phyloP scores from a whole-genome alignment of 2,888 invertebrate genomes.

The Oscheius sp. region DNA sequence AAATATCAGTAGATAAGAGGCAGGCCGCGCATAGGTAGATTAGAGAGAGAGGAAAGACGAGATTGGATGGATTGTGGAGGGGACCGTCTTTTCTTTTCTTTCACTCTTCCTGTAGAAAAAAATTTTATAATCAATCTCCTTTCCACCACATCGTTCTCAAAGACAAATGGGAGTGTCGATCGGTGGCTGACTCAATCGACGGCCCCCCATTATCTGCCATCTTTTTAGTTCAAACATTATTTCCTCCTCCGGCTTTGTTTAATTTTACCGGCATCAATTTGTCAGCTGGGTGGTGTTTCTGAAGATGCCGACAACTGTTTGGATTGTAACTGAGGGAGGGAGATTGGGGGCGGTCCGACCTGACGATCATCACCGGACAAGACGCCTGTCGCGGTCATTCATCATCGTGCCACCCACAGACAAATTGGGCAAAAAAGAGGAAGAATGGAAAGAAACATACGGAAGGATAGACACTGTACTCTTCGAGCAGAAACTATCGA shows the following conservation, averaged over 20 bases:
- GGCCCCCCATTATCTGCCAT: not conserved
- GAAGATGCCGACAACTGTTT: slow-evolving; percentile 17
- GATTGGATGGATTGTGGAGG: not conserved
- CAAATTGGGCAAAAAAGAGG: slow-evolving; percentile 25
- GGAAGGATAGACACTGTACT: slow-evolving; percentile 1
- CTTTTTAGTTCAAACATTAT: not conserved
- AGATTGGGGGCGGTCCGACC: not conserved
- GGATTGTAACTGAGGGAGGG: slow-evolving; percentile 14
- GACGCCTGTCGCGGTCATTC: slow-evolving; percentile 20
- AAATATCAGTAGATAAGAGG: slow-evolving; percentile 30
- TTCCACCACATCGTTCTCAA: too few relatives aligned
- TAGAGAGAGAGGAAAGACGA: not conserved
- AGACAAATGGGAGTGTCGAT: too few relatives aligned
- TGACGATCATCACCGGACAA: slow-evolving; percentile 10
- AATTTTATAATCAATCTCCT: too few relatives aligned
- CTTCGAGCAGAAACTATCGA: too few relatives aligned
- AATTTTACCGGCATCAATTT: too few relatives aligned
- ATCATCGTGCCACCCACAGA: slow-evolving; percentile 22
- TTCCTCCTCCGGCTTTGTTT: too few relatives aligned
- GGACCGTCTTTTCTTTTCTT: not conserved
- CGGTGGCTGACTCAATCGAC: not conserved
- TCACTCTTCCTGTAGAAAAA: not conserved
- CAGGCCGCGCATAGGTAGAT: not conserved
- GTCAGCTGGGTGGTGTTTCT: not conserved
- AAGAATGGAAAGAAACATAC: slow-evolving; percentile 6